Evolutionary conservation across 2,797 vertebrate genomes (phyloP).

Genomic region (Hemibagrus guttatus): DNA sequence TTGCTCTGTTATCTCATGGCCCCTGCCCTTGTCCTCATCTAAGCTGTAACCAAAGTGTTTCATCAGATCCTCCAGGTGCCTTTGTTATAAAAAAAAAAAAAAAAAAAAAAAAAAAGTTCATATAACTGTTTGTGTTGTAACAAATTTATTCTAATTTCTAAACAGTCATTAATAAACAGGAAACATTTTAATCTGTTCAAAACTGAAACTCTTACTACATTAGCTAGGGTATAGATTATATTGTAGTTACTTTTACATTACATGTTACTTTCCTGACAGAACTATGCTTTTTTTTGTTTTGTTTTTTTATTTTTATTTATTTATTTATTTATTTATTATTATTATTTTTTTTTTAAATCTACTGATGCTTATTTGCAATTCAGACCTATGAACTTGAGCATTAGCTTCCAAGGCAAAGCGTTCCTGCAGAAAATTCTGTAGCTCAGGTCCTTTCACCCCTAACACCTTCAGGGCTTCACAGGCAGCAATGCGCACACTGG

Average conservation of each 20-base stretch:
- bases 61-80: constrained; percentile 68
- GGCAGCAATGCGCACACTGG: constrained; percentile 72
- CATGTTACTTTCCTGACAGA: neutral
- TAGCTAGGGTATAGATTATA: neutral
- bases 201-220: neutral
- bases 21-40: constrained; percentile 62
- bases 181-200: neutral
- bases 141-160: no score
- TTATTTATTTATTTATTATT: no score
- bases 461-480: constrained; percentile 69
- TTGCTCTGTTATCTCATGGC: constrained; percentile 69
- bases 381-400: constrained; percentile 67
- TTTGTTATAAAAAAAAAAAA: constrained; percentile 49
- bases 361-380: neutral
- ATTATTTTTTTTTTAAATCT: no score
- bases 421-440: constrained; percentile 68
- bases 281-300: no score
- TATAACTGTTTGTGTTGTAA: neutral
- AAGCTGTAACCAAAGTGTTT: constrained; percentile 63
- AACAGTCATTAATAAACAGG: neutral
- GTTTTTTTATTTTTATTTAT: no score
- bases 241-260: neutral
- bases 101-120: neutral
- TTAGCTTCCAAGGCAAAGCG: constrained; percentile 71
- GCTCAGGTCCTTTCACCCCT: constrained; percentile 60